Conservation (phyloP, 2,797 vertebrate species). For the Avahi laniger region DNA sequence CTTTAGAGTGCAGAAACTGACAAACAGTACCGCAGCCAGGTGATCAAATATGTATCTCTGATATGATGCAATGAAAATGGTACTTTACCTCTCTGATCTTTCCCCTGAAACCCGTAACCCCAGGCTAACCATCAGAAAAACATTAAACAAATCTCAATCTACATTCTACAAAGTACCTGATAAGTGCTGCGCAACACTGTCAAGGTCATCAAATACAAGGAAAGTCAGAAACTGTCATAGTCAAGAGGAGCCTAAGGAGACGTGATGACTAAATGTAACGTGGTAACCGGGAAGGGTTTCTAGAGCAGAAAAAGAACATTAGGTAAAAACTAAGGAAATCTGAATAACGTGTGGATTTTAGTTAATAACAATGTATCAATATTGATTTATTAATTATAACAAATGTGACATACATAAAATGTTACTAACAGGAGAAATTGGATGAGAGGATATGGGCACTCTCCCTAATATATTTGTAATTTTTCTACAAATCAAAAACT, state of each 20-base stretch:
- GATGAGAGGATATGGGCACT: neutral
- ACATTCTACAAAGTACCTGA: neutral
- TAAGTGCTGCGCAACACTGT: neutral
- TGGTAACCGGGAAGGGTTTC: neutral
- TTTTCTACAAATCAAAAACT: too few relatives aligned
- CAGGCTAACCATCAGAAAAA: neutral
- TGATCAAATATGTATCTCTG: neutral
- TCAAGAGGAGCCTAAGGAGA: neutral
- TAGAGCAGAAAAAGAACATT: neutral
- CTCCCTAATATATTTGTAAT: neutral
- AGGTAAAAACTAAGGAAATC: conserved; percentile 1
- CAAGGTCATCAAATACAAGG: neutral
- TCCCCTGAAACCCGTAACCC: neutral
- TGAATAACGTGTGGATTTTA: neutral
- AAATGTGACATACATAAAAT: neutral
- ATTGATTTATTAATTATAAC: neutral
- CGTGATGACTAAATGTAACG: neutral
- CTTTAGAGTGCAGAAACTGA: neutral
- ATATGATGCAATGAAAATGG: neutral
- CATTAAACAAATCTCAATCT: neutral
- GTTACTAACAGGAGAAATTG: neutral
- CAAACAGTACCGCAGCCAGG: neutral
- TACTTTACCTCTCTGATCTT: neutral
- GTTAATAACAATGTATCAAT: neutral
- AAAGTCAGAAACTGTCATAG: neutral